Base-by-base conservation (phyloP, 2,797 vertebrate species). In the Bovichtus diacanthus region DNA sequence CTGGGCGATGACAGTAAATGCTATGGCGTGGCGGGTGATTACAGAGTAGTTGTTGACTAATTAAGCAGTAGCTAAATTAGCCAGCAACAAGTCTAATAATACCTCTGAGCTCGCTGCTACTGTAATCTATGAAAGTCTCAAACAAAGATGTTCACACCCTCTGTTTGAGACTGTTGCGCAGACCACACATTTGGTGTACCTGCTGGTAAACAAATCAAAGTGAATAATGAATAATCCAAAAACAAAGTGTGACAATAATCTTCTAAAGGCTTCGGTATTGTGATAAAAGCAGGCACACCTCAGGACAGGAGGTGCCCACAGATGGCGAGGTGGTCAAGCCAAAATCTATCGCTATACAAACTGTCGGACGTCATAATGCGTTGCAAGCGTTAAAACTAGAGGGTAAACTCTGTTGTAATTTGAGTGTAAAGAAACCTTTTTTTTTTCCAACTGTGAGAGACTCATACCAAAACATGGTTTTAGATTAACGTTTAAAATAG, bases 31-130 rank as follows among this genome's bases (percentile, higher is more conserved):
- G 70, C 41, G 1, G 25, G 29, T 91, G 91, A 92, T 93, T 92
- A 87, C 74, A 91, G 81, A 84, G 91, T 87, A 82, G 83, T 53
- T 87, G 81, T 70, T 86, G 82, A 76, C 78, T 93, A 88, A 93
- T 93, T 91, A 89, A 90, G 77, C 87, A 72, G 88, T 9, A 68
- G 88, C 83, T 83, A 85, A 89, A 87, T 82, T 54, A 80, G 80
- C 76, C 73, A 46, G 69, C 63, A 87, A 76, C 79, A 72, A 78
- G 83, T 83, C 78, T 91, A 90, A 90, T 92, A 84, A 90, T 87
- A 92, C 77, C 72, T 63, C 75, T 82, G 76, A 88, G 85, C 63
- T 70, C 2, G 23, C 50, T 74, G 85, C 47, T 83, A 76, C 78
- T 87, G 74, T 62, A 74, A 82, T 80, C 66, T 73, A 66, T 18